Evolutionary conservation across 2,113 vertebrate genomes (phyloP), one percentile per base, ranked within the genome.

Genomic region (Anser cygnoides): DNA sequence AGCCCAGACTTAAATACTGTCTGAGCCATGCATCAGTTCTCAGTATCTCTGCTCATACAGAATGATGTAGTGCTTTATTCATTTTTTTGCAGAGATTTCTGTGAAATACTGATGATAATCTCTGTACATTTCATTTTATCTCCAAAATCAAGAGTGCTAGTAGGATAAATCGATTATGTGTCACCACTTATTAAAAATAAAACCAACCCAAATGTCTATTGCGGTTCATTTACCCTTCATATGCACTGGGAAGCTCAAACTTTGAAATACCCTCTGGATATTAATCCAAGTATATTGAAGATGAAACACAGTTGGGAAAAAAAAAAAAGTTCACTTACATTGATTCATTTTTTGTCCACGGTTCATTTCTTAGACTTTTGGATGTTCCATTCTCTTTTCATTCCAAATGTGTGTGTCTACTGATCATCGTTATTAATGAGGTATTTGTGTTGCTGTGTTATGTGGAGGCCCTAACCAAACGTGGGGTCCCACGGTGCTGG

Each of bases 161-260:
- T 41, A 81, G 65, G 49, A 79, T 89, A 89, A 87, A 78, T 19
- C 71, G 50, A 92, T 86, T 83, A 80, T 35, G 28, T 91, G 54
- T 65, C 58, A 85, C 0, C 2, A 46, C 76, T 62, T 92, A 50
- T 6, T 86, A 73, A 61, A 92, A 91, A 54, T 84, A 83, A 88
- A 86, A 80, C 15, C 43, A 83, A 84, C 29, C 18, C 61, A 77
- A 43, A 65, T 76, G 39, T 75, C 66, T 77, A 1, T 19, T 87
- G 25, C 46, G 62, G 66, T 89, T 94, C 28, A 54, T 90, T 96
- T 79, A 79, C 58, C 26, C 85, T 91, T 93, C n/a, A 44, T 89
- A 71, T 92, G 44, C 29, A 39, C 37, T 74, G 43, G 68, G 50
- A 90, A 84, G 28, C 44, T 90, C 62, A 90, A 54, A 31, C 46